Evolutionary conservation across 2,113 vertebrate species (phyloP), one percentile per base, ranked within the genome.

Genomic region (Loxodonta africana): DNA sequence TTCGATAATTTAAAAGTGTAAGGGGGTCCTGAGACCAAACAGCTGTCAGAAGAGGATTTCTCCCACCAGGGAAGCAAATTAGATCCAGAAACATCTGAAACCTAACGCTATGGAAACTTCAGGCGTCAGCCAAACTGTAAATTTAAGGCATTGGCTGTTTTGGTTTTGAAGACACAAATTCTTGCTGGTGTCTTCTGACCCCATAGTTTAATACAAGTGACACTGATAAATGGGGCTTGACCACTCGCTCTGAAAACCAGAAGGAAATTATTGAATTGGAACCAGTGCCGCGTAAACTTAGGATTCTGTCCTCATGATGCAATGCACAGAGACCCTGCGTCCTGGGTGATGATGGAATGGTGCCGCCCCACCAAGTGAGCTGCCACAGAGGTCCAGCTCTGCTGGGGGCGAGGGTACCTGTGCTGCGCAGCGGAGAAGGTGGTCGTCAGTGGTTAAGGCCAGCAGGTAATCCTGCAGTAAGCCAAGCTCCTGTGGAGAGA

Each of bases 391-490:
- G 26, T 6, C 63, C 17, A 23, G 91, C 51, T 51, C 41, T 8
- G 21, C 2, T 0, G 10, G 30, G 65, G 10, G 57, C 33, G 18
- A 1, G 21, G 12, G 1, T 99, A 99, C 99, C 99, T 99, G 99
- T 60, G 99, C 98, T 11, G 99, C 99, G 97, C 99, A 99, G 96
- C 98, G 98, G 96, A 99, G 98, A 95, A 99, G 99, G 98, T 99
- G 99, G 98, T 99, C 99, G 60, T 99, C 99, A 0, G 99, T 99
- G 95, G 99, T 99, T 98, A 99, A 99, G 98, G 99, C 99, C 96
- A 99, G 98, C 97, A 99, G 98, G 98, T 99, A 99, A 76, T 99
- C 99, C 98, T 99, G 99, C 69, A 99, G 99, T 97, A 99, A 97
- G 78, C 99, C 99, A 60, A 99, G 99, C 92, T 99, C 99, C 99